These are phyloP conservation scores for Nomada fabriciana DNA, from an alignment of 2,888 invertebrate genomes.

Conservation along the genomic window DNA sequence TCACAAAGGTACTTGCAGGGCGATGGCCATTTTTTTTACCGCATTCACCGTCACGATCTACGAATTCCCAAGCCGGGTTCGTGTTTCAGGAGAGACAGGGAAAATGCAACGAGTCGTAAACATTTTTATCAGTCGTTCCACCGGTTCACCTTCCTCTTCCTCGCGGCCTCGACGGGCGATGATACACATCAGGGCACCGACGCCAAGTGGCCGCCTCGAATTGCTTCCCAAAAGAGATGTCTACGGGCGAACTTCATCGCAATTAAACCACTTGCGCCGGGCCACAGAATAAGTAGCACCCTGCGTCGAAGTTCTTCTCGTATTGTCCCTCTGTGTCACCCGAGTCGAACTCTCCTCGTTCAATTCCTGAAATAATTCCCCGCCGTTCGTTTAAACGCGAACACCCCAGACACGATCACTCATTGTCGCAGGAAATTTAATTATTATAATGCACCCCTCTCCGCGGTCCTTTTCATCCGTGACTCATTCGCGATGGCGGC, in stretches of 20 bases:
- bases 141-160: conserved; percentile 5
- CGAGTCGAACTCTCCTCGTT: not conserved
- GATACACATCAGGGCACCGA: conserved; percentile 2
- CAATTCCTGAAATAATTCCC: not conserved
- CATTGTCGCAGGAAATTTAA: conserved; percentile 35
- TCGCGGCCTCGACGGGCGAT: not conserved
- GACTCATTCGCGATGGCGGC: conserved; percentile 20
- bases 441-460: conserved; percentile 18
- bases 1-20: too few relatives aligned
- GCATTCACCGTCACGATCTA: too few relatives aligned
- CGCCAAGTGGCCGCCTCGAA: not conserved
- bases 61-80: not conserved
- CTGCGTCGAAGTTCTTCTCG: conserved; percentile 7
- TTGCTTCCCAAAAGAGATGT: not conserved
- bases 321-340: not conserved
- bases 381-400: not conserved
- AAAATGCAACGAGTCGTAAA: conserved; percentile 11
- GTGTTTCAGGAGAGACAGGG: not conserved
- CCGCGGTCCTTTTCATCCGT: not conserved
- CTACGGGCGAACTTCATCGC: conserved; percentile 49
- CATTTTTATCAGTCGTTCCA: conserved; percentile 29
- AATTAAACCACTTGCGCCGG: conserved; percentile 65
- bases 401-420: not conserved
- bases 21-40: too few relatives aligned
- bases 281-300: conserved; percentile 10